A percentile compares a stretch with the other conserved stretches of the same genome.
phyloP scores from a whole-genome alignment of 2,888 invertebrate genomes.

The Eucera pruinosa region DNA sequence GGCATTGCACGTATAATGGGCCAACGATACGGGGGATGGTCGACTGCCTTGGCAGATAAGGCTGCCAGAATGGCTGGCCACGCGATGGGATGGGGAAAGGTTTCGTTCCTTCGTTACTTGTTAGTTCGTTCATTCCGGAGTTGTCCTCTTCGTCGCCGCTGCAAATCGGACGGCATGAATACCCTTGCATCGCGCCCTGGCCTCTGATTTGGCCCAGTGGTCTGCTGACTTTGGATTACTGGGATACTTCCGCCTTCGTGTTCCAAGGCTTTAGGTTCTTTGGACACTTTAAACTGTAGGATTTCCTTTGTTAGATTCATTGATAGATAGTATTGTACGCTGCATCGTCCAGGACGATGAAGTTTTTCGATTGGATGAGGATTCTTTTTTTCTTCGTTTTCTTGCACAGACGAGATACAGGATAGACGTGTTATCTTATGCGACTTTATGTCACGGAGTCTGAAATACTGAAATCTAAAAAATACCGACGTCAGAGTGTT shows the following conservation, averaged over 20 bases:
- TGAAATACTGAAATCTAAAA: too few species aligned
- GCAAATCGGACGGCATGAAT: slow-evolving; percentile 16
- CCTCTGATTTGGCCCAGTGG: slow-evolving; percentile 27
- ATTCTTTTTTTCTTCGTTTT: too few species aligned
- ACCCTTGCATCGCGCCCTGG: slow-evolving; percentile 13
- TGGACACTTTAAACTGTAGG: too few species aligned
- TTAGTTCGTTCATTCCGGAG: slow-evolving; percentile 39
- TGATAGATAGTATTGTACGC: background rate
- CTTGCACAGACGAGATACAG: too few species aligned
- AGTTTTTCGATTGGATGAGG: too few species aligned
- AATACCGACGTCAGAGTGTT: too few species aligned
- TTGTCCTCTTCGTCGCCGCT: slow-evolving; percentile 9
- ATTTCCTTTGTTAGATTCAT: background rate
- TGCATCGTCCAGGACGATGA: too few species aligned
- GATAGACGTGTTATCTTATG: too few species aligned
- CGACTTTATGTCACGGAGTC: too few species aligned
- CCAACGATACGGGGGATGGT: slow-evolving; percentile 33
- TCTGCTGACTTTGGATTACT: slow-evolving; percentile 33
- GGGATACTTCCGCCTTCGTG: background rate
- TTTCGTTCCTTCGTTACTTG: slow-evolving; percentile 48
- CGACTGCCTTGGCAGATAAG: slow-evolving; percentile 65
- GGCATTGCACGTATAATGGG: slow-evolving; percentile 66
- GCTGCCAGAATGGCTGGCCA: slow-evolving; percentile 53
- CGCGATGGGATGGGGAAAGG: slow-evolving; percentile 11
- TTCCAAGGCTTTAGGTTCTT: background rate